Evolutionary conservation across 2,888 invertebrate species (phyloP).

Genomic region (Octodonta nipae): DNA sequence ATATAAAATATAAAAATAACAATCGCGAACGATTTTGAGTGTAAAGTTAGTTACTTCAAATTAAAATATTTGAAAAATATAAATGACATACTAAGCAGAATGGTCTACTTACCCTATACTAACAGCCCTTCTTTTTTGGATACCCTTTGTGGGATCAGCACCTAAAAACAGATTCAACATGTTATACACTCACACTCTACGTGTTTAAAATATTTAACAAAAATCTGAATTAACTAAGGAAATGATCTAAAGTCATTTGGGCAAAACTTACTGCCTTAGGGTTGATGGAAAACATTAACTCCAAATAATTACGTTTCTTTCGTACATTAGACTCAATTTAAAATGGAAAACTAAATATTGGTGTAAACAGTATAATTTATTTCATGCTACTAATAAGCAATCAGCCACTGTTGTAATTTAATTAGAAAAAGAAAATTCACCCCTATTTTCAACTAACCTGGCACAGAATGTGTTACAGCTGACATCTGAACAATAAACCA

Average conservation of each 20-base stretch:
- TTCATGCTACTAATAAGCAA: conserved; percentile 5
- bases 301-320: too few species aligned
- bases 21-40: too few species aligned
- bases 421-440: conserved; percentile 17
- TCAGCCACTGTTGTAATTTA: too few species aligned
- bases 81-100: background rate
- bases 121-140: conserved; percentile 66
- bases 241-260: too few species aligned
- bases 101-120: conserved; percentile 59
- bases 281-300: too few species aligned
- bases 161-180: conserved; percentile 39
- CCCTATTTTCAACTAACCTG: conserved; percentile 37
- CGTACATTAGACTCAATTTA: too few species aligned
- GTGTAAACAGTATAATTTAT: background rate
- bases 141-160: conserved; percentile 67
- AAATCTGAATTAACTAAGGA: too few species aligned
- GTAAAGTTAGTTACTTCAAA: too few species aligned
- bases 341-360: conserved; percentile 1
- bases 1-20: too few species aligned
- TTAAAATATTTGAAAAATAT: background rate
- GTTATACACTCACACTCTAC: background rate
- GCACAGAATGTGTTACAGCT: conserved; percentile 41
- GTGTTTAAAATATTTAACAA: too few species aligned
- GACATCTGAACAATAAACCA: conserved; percentile 39
- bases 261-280: too few species aligned